Base-by-base conservation (phyloP, 2,113 vertebrate genomes). In the Fukomys damarensis region DNA sequence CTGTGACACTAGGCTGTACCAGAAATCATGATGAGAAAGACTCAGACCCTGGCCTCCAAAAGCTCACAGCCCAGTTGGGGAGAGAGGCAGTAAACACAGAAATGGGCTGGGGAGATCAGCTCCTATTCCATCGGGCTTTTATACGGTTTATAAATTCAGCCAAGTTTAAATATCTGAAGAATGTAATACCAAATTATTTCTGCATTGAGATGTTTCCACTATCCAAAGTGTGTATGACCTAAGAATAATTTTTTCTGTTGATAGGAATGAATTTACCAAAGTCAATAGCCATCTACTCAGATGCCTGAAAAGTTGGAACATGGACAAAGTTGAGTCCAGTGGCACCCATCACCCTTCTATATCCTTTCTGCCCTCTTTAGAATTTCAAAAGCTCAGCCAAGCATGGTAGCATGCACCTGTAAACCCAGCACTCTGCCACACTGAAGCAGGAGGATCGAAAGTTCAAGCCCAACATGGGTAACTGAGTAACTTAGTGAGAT, bases 31-130 rank as follows among this genome's bases (percentile, higher is more conserved):
- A 65, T n/a, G 49, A 88, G 9, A 13, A 58, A 46, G 54, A 83
- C 17, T 38, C 38, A 22, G 72, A 3, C 28, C 4, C 9, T 38
- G 20, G 2, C 10, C 49, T 80, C 41, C 7, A 38, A 43, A 65
- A 0, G 1, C 20, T 20, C 43, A 7, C 7, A 54, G 28, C 65
- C 74, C 63, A 26, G 14, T 28, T 9, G 0, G 14, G 35, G 17
- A 85, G 52, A n/a, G 46, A 81, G 32, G n/a, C 24, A 38, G 7
- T 12, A 41, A 38, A 38, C 76, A 61, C 3, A 19, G n/a, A 35
- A 35, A 61, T 72, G 5, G 17, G 16, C 32, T 24, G 13, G 19
- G 26, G 84, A 85, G 14, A 87, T n/a, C 54, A 38, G 32, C 10
- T 79, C 30, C 32, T 30, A 20, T 65, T 65, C 49, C 68, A 54